A percentile compares a stretch with the other conserved stretches of the same genome.
Conservation (phyloP, 2,888 invertebrate species). For the Oeneis ivallda region DNA sequence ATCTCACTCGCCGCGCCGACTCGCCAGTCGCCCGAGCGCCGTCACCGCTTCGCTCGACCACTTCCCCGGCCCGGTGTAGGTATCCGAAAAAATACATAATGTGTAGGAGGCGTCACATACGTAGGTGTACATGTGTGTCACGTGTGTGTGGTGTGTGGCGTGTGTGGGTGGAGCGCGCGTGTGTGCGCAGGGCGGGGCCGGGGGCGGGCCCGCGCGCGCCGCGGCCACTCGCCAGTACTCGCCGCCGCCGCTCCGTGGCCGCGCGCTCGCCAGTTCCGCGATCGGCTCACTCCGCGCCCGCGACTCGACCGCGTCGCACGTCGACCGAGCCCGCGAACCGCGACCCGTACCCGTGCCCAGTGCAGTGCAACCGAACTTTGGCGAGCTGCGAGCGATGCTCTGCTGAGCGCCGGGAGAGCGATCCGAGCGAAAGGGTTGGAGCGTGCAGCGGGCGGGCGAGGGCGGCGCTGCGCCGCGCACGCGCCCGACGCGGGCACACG, state of each 20-base stretch:
- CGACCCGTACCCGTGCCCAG: conserved; percentile 59
- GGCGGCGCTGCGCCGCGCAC: conserved; percentile 71
- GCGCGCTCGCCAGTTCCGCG: conserved; percentile 53
- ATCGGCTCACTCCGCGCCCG: conserved; percentile 58
- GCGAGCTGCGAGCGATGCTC: conserved; percentile 61
- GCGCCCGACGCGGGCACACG: conserved; percentile 66
- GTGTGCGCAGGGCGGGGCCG: conserved; percentile 64
- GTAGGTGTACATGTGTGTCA: conserved; percentile 65
- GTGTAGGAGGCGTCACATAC: conserved; percentile 76
- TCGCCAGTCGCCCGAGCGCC: not conserved
- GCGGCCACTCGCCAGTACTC: conserved; percentile 49
- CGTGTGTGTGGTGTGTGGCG: conserved; percentile 66
- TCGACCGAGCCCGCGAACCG: conserved; percentile 55
- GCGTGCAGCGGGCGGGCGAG: conserved; percentile 64
- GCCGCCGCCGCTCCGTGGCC: conserved; percentile 57
- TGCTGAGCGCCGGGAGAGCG: conserved; percentile 63
- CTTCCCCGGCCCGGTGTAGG: conserved; percentile 48
- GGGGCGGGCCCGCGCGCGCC: conserved; percentile 62
- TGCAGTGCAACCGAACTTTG: conserved; percentile 57
- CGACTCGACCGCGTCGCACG: conserved; percentile 65
- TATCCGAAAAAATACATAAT: conserved; percentile 68
- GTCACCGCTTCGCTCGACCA: conserved; percentile 6
- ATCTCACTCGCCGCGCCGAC: conserved; percentile 7
- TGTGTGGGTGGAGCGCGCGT: conserved; percentile 47
- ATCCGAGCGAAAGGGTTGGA: conserved; percentile 75